These are phyloP conservation scores for Daphoenositta chrysoptera DNA, from an alignment of 2,113 vertebrate species.

Conservation along the genomic window DNA sequence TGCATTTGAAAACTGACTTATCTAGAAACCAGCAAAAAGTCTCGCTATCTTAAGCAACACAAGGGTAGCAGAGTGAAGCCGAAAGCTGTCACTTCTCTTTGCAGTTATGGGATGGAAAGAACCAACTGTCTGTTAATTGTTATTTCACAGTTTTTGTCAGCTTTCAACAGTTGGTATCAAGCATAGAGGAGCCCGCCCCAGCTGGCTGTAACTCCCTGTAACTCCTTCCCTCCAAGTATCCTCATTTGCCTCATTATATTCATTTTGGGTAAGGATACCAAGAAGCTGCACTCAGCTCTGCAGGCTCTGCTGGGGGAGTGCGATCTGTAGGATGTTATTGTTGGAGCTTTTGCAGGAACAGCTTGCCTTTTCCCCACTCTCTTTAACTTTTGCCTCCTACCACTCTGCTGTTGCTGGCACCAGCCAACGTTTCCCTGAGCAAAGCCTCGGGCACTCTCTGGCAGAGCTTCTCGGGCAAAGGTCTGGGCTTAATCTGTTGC, in stretches of 20 bases:
- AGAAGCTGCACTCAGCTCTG: not conserved
- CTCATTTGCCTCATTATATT: not conserved
- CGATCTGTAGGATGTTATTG: not conserved
- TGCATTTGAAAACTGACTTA: not conserved
- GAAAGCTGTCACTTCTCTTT: not conserved
- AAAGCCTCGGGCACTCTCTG: not conserved
- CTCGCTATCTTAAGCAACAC: not conserved
- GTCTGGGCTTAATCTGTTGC: not conserved
- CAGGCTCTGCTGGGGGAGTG: not conserved
- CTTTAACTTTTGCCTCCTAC: not conserved
- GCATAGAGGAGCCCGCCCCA: not conserved
- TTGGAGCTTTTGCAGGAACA: not conserved
- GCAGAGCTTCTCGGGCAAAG: not conserved
- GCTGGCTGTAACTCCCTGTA: not conserved
- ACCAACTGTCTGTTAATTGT: not conserved
- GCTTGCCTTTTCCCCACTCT: not conserved
- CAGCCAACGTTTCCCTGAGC: not conserved
- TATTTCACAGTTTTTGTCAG: not conserved
- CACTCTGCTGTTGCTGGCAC: not conserved
- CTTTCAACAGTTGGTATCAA: not conserved
- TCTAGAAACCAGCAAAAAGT: not conserved
- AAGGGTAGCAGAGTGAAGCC: not conserved
- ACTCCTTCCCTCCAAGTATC: not conserved
- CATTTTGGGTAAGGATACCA: not conserved
- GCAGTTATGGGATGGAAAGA: not conserved